Percentiles rank a stretch among this genome's conserved stretches.
phyloP scores from a whole-genome alignment of 2,113 vertebrate genomes.

The Holacanthus passer region DNA sequence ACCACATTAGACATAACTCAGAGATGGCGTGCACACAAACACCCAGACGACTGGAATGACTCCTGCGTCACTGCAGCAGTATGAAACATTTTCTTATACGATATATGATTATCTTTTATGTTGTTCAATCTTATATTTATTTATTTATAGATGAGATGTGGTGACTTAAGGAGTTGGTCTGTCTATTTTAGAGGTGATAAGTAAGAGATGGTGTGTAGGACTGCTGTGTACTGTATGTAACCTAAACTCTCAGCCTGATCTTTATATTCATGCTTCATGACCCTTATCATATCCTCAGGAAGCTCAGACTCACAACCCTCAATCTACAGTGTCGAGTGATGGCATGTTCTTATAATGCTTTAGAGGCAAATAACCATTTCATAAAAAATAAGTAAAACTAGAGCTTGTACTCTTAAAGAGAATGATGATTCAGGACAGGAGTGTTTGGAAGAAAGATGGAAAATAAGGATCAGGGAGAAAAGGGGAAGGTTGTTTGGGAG shows the following conservation, averaged over 20 bases:
- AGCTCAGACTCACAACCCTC: background rate
- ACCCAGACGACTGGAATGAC: background rate
- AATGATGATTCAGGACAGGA: background rate
- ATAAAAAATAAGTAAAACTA: background rate
- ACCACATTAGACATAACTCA: background rate
- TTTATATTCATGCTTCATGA: slow-evolving; percentile 2
- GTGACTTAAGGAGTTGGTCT: background rate
- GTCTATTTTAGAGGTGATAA: slow-evolving; percentile 24
- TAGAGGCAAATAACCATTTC: too few relatives aligned
- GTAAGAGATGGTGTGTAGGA: background rate
- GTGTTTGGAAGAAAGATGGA: background rate
- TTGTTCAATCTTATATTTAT: background rate
- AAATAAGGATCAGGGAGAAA: background rate
- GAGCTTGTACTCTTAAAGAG: background rate
- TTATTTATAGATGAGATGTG: too few relatives aligned
- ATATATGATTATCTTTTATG: background rate
- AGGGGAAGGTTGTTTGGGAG: background rate
- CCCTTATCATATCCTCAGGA: background rate
- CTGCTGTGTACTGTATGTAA: slow-evolving; percentile 5
- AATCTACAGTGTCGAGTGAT: background rate
- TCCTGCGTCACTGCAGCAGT: background rate
- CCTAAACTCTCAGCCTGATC: background rate
- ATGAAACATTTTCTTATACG: background rate
- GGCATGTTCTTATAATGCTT: too few relatives aligned
- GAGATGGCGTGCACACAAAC: background rate